These are phyloP conservation scores for Macrotis lagotis DNA, from an alignment of 2,113 vertebrate genomes.

Conservation along the genomic window DNA sequence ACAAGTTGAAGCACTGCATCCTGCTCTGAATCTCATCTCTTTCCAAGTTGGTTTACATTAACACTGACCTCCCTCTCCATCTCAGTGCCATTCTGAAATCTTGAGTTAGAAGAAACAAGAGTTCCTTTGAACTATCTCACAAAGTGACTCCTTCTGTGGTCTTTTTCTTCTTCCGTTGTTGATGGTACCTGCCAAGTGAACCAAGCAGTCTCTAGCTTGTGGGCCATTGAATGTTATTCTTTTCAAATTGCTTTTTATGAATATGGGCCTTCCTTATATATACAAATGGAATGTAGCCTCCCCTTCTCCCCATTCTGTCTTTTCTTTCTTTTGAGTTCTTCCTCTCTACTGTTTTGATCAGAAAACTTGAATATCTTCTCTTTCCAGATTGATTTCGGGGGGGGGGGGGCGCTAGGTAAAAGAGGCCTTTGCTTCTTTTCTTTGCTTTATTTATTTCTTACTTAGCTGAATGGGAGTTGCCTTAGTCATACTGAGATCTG, in stretches of 20 bases:
- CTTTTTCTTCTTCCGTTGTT: conserved; percentile 33
- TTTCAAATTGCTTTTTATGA: background rate
- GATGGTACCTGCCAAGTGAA: background rate
- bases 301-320: background rate
- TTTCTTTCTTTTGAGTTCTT: background rate
- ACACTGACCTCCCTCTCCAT: too few species aligned
- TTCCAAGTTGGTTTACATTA: too few species aligned
- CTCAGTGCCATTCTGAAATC: background rate
- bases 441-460: too few species aligned
- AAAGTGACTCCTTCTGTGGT: background rate
- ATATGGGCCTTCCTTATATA: background rate
- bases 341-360: background rate
- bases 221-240: background rate
- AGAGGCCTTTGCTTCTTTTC: too few species aligned
- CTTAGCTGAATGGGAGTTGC: too few species aligned
- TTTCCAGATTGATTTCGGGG: too few species aligned
- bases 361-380: too few species aligned
- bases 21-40: too few species aligned
- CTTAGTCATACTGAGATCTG: too few species aligned
- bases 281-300: background rate
- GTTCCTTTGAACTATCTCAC: conserved; percentile 39
- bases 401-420: too few species aligned
- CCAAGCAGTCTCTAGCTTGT: background rate
- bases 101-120: conserved; percentile 4
- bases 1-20: too few species aligned